Percentiles rank a stretch among this genome's conserved stretches.
These are phyloP conservation scores for Tenrec ecaudatus DNA, from an alignment of 2,113 vertebrate genomes.

Conservation along the genomic window DNA sequence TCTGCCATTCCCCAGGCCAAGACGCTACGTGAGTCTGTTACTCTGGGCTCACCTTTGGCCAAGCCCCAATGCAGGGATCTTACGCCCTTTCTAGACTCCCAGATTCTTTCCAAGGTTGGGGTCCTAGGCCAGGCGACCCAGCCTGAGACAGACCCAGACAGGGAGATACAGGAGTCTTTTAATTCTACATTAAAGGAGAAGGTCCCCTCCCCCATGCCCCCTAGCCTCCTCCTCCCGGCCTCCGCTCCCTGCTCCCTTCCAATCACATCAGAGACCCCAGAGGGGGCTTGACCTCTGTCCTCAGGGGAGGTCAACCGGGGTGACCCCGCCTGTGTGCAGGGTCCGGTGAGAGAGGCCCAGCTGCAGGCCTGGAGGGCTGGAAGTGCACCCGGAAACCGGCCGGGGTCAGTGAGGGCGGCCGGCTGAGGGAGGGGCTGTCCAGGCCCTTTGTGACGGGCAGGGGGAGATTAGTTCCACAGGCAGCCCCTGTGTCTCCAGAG, in stretches of 20 bases:
- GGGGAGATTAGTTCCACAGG: conserved; percentile 84
- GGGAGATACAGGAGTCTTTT: conserved; percentile 72
- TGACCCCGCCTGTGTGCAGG: conserved; percentile 78
- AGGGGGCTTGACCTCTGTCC: conserved; percentile 84
- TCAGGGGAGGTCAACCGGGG: conserved; percentile 74
- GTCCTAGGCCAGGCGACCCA: background rate
- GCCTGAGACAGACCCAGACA: background rate
- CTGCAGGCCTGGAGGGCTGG: conserved; percentile 84
- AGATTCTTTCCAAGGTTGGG: background rate
- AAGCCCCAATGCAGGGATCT: background rate
- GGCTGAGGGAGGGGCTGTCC: conserved; percentile 73
- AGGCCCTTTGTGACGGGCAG: conserved; percentile 78
- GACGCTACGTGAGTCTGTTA: background rate
- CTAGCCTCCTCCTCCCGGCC: background rate
- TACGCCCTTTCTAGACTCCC: background rate
- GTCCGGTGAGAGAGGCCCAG: conserved; percentile 85
- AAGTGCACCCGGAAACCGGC: conserved; percentile 72
- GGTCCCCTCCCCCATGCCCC: conserved; percentile 22
- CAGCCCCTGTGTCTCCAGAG: conserved; percentile 80
- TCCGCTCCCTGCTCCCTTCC: conserved; percentile 57
- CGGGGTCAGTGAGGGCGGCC: conserved; percentile 71
- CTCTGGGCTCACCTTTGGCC: background rate
- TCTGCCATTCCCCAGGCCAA: background rate
- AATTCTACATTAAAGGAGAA: conserved; percentile 81
- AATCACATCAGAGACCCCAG: conserved; percentile 75